Evolutionary conservation across 2,888 invertebrate species (phyloP).

Genomic region (Pristionchus arcanus): DNA sequence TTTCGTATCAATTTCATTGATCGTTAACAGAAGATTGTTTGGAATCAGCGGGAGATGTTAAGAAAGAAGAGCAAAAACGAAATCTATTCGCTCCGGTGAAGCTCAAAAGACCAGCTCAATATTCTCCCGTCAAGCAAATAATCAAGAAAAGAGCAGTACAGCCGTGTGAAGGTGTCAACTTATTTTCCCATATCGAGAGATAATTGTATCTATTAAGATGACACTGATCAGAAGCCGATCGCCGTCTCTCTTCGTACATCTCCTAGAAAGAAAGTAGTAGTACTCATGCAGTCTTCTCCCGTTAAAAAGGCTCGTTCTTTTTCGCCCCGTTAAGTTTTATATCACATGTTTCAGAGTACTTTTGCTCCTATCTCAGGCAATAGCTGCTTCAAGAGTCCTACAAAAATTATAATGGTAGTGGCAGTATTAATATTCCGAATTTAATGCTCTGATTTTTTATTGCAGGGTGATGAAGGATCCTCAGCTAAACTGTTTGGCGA

Average conservation of each 20-base stretch:
- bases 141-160: constrained; percentile 43
- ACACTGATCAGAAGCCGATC: neutral
- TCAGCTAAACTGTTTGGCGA: neutral
- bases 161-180: neutral
- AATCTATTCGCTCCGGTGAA: neutral
- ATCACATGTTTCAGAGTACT: neutral
- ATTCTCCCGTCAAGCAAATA: neutral
- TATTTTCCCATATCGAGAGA: neutral
- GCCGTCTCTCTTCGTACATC: neutral
- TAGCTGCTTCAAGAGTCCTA: neutral
- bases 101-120: constrained; percentile 39
- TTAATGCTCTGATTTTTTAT: neutral
- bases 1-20: neutral
- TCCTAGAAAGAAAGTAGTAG: neutral
- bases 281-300: neutral
- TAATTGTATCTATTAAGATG: neutral
- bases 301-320: neutral
- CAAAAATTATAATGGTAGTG: neutral
- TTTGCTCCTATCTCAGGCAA: neutral
- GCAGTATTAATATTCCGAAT: neutral
- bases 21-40: neutral
- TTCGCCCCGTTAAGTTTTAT: neutral
- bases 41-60: neutral
- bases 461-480: neutral
- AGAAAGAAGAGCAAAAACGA: neutral